Conservation (phyloP, 2,888 invertebrate species). For the Drosophila neoperkinsi region DNA sequence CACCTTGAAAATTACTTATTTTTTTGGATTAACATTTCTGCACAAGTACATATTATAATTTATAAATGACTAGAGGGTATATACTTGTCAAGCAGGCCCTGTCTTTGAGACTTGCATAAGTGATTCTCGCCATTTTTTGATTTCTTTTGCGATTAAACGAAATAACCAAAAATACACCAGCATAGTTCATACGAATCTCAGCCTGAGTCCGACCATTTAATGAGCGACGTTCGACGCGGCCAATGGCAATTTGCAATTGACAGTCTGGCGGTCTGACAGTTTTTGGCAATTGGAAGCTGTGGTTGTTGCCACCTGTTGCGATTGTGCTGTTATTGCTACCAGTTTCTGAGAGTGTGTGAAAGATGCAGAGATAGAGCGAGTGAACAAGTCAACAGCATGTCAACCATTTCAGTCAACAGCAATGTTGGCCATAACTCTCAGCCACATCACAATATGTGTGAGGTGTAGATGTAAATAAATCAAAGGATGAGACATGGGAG, state of each 20-base stretch:
- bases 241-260: constrained; percentile 56
- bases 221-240: constrained; percentile 72
- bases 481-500: neutral
- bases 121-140: constrained; percentile 51
- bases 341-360: constrained; percentile 27
- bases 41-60: neutral
- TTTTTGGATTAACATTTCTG: neutral
- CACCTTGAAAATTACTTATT: neutral
- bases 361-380: constrained; percentile 38
- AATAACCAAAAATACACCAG: constrained; percentile 22
- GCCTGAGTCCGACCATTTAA: constrained; percentile 43
- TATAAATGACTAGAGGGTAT: constrained; percentile 12
- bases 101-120: neutral
- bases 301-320: constrained; percentile 65
- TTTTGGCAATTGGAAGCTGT: constrained; percentile 55
- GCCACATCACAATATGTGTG: constrained; percentile 9
- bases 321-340: constrained; percentile 57
- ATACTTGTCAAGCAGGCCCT: neutral
- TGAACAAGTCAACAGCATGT: constrained; percentile 45
- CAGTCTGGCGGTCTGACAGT: constrained; percentile 42
- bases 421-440: constrained; percentile 44
- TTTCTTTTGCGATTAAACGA: constrained; percentile 66
- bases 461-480: constrained; percentile 21
- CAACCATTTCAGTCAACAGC: constrained; percentile 32
- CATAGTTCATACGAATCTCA: constrained; percentile 22